Percentiles rank a stretch among this genome's conserved stretches.
These are phyloP conservation scores for Tragopan temminckii DNA, from an alignment of 2,797 vertebrate species.

Conservation along the genomic window DNA sequence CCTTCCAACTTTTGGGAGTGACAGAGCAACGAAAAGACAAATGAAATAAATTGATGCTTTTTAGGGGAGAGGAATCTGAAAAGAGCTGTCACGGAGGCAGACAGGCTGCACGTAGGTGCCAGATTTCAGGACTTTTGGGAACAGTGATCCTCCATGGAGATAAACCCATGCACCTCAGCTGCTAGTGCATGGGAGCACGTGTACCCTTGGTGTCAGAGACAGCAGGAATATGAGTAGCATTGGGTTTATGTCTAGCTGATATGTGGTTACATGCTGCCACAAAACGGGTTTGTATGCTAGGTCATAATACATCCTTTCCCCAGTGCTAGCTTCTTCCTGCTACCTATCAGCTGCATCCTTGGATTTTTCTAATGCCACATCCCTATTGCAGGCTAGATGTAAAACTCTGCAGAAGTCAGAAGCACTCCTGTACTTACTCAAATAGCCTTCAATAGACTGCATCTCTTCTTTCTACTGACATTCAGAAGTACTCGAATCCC, in stretches of 20 bases:
- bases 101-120: background rate
- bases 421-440: background rate
- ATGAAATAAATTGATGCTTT: background rate
- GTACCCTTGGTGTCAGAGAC: background rate
- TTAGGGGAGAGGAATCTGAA: background rate
- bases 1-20: background rate
- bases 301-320: background rate
- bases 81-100: slow-evolving; percentile 18
- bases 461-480: background rate
- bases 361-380: background rate
- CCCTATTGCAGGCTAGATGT: background rate
- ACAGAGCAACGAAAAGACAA: slow-evolving; percentile 2
- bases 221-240: background rate
- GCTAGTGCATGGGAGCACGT: background rate
- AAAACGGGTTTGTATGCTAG: background rate
- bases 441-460: background rate
- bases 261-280: background rate
- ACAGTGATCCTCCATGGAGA: background rate
- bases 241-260: background rate
- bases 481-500: background rate
- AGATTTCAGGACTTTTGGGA: background rate
- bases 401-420: background rate
- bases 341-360: background rate
- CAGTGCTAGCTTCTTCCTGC: background rate
- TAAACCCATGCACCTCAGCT: background rate